phyloP scores from a whole-genome alignment of 2,888 invertebrate genomes.

The Mesorhabditis belari region DNA sequence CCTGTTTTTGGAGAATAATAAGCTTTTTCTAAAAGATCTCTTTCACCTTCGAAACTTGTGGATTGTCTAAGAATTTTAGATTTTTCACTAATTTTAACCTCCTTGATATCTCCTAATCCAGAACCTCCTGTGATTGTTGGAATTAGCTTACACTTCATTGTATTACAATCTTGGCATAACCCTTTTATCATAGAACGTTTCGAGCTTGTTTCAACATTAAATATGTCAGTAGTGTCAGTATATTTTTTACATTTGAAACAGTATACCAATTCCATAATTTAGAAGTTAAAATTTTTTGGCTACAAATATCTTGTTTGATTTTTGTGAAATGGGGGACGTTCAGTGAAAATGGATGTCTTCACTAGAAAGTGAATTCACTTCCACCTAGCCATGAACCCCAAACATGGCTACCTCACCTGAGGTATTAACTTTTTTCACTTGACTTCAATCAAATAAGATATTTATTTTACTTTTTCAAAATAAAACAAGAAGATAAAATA shows the following conservation, averaged over 20 bases:
- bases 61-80: too few relatives aligned
- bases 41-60: too few relatives aligned
- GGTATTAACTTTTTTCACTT: slow-evolving; percentile 3
- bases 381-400: background rate
- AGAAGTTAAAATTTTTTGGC: slow-evolving; percentile 5
- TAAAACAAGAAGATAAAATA: slow-evolving; percentile 6
- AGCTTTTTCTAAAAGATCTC: background rate
- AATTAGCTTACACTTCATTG: slow-evolving; percentile 21
- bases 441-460: too few relatives aligned
- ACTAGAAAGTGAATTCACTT: slow-evolving; percentile 3
- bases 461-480: slow-evolving; percentile 10
- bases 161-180: slow-evolving; percentile 12
- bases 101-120: slow-evolving; percentile 15
- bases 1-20: background rate
- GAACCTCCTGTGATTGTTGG: slow-evolving; percentile 10
- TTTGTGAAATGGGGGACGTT: slow-evolving; percentile 7
- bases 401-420: slow-evolving; percentile 4
- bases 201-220: slow-evolving; percentile 1
- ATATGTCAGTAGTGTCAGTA: slow-evolving; percentile 7
- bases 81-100: slow-evolving; percentile 8
- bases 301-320: slow-evolving; percentile 6
- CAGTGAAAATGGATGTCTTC: slow-evolving; percentile 3
- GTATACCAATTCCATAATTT: slow-evolving; percentile 7
- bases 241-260: slow-evolving; percentile 16
- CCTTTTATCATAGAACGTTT: slow-evolving; percentile 10